Evolutionary conservation across 2,113 vertebrate species (phyloP), one percentile per base, ranked within the genome.

Genomic region (Lagopus leucura): DNA sequence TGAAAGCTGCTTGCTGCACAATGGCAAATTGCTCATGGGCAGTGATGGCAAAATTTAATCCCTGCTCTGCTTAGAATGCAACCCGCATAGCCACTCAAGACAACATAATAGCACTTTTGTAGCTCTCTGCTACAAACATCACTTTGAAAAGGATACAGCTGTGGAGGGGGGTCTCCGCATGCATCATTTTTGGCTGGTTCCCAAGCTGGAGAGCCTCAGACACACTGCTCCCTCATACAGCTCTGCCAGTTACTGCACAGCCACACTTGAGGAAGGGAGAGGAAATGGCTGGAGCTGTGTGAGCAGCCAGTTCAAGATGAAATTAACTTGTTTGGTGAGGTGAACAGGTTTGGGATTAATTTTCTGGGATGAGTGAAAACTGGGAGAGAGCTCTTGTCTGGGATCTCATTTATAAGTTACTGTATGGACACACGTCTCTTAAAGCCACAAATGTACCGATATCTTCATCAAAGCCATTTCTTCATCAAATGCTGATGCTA

Each of bases 101-200:
- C 90, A 94, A 86, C 94, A 95, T 91, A 97, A 97, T 95, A 93
- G 95, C 94, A 90, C 96, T 97, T 96, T 84, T 95, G 95, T 95
- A 95, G 93, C 90, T 95, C 94, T 94, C 91, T 72, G 86, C 96
- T 94, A 65, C 94, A 95, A 96, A 95, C 92, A 96, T 58, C 90
- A 55, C 90, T 94, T 90, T 95, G 95, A 95, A 97, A 96, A 96
- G 90, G 93, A 94, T 94, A 96, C 95, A 95, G 93, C 96, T 96
- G 94, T 81, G 90, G 91, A 92, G 90, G 86, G 95, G 93, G 95
- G 93, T 86, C 95, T 96, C 96, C 93, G 82, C 82, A 42, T 84
- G 96, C 76, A 5, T 94, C 94, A 90, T 45, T 95, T 94, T 72
- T 97, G 96, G 96, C 93, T 50, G 73, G n/a, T 77, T 86, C 43